These are phyloP conservation scores for Cantharis rustica DNA, from an alignment of 2,888 invertebrate species.

Conservation along the genomic window DNA sequence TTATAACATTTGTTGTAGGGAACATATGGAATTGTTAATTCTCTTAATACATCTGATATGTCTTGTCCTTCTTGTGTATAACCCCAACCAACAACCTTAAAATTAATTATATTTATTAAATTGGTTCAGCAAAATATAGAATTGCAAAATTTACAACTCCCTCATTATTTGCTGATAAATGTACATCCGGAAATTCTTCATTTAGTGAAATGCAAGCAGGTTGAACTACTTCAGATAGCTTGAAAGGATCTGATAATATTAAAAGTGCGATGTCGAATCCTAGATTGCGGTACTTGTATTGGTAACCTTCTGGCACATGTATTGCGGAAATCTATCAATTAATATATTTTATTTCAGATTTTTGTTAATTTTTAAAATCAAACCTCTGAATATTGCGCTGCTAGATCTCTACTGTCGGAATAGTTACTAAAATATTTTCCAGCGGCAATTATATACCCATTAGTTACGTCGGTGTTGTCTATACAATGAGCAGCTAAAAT, in stretches of 20 bases:
- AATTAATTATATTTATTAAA: background rate
- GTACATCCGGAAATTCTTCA: slow-evolving; percentile 10
- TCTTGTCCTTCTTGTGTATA: background rate
- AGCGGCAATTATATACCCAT: background rate
- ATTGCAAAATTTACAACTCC: slow-evolving; percentile 37
- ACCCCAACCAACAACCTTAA: background rate
- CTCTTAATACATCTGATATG: background rate
- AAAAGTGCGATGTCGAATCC: background rate
- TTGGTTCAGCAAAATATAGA: no score
- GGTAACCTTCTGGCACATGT: no score
- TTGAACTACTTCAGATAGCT: background rate
- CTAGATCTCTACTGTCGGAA: background rate
- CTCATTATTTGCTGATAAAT: slow-evolving; percentile 7
- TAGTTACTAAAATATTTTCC: background rate
- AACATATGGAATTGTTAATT: no score
- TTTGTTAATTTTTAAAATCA: background rate
- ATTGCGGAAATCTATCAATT: background rate
- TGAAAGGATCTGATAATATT: background rate
- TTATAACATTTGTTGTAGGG: no score
- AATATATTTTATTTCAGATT: background rate
- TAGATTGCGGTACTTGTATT: background rate
- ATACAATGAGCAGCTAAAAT: background rate
- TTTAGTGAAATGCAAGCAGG: slow-evolving; percentile 13
- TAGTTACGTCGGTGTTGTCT: background rate
- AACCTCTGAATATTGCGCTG: background rate